Evolutionary conservation across 2,113 vertebrate genomes (phyloP), one percentile per base, ranked within the genome.

Genomic region (Pterocles orientalis): DNA sequence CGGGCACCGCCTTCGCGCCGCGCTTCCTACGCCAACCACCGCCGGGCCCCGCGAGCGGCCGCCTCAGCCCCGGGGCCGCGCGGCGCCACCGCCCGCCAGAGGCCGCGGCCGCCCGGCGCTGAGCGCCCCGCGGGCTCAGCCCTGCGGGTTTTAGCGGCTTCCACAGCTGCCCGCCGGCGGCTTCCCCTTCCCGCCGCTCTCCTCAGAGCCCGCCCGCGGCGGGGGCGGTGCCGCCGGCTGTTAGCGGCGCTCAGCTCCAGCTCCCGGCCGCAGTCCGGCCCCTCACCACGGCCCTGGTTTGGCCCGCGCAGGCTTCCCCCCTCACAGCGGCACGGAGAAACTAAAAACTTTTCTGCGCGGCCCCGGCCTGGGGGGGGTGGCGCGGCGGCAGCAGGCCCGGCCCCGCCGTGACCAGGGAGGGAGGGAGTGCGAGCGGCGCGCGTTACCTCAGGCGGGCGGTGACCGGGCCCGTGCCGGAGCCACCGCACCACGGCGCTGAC

Each of bases 401-500:
- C 69, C 62, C 78, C 48, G 17, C 61, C 33, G 14, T 25, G 75
- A 69, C 50, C 14, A 8, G 10, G 9, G 45, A 5, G 10, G 9
- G 45, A 5, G 95, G 92, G 48, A 43, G 41, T 17, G 48, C 8
- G 18, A 15, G 69, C 14, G 4, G n/a, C 43, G 57, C 85, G 53
- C 68, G 73, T 96, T 98, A 98, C 98, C 98, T 98, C 97, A 23
- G 73, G 43, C 9, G 95, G 54, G 93, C 94, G 66, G 81, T 12
- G 79, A 41, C 98, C 96, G 95, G 94, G 53, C 13, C 56, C 57
- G 31, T 84, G 92, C 93, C 94, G 97, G 24, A 99, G 91, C 99
- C 99, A 99, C 72, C 96, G 95, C 94, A 98, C 90, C 57, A 98
- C 98, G 53, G 96, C 97, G n/a, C 92, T 86, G 29, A 97, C 77